Evolutionary conservation across 2,113 vertebrate genomes (phyloP).

Genomic region (Lipotes vexillifer): DNA sequence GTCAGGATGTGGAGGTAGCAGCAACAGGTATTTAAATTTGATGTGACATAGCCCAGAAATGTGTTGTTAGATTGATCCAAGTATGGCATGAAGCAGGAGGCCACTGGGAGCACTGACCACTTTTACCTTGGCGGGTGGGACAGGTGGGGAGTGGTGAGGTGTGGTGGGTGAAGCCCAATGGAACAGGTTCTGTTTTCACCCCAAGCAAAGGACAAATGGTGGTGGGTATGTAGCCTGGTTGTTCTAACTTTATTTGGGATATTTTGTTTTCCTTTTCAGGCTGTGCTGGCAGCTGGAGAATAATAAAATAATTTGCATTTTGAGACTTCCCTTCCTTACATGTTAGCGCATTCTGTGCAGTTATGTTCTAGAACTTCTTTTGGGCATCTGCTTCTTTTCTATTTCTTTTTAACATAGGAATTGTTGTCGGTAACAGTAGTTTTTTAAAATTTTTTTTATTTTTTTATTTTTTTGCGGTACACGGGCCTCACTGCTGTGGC

Average conservation of each 20-base stretch:
- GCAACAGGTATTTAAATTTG: conserved; percentile 84
- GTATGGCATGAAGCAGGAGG: background rate
- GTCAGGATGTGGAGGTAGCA: conserved; percentile 85
- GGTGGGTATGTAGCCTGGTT: background rate
- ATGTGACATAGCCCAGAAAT: background rate
- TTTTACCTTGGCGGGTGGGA: background rate
- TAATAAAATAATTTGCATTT: background rate
- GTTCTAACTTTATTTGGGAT: background rate
- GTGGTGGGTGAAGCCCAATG: background rate
- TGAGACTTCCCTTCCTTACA: background rate
- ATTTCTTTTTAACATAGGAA: conserved; percentile 18
- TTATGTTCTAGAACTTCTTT: background rate
- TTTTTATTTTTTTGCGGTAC: too few species aligned
- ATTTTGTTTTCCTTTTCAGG: background rate
- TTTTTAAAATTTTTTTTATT: too few species aligned
- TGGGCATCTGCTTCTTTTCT: background rate
- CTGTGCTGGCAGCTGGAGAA: background rate
- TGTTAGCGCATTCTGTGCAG: background rate
- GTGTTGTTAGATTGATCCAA: background rate
- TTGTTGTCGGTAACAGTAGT: background rate
- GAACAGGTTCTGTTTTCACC: background rate
- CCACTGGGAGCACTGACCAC: background rate
- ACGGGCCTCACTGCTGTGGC: too few species aligned
- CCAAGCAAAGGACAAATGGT: background rate
- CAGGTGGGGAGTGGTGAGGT: accelerated